Conservation (phyloP, 2,113 vertebrate species). For the Peucedramus taeniatus region DNA sequence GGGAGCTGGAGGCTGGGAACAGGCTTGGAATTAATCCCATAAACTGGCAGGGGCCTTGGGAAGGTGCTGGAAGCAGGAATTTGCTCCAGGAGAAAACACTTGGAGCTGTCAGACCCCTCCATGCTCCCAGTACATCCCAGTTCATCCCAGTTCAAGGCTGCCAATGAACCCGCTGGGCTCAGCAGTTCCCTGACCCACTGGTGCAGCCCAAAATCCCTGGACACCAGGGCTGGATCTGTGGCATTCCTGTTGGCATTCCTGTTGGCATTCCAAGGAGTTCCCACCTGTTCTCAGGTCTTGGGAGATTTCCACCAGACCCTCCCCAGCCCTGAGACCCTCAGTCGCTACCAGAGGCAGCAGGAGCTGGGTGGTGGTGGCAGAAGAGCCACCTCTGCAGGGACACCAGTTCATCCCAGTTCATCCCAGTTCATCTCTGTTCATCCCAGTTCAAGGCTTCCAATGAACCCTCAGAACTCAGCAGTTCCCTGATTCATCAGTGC, state of each 20-base stretch:
- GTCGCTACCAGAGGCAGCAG: background rate
- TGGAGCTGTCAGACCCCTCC: background rate
- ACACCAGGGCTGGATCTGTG: background rate
- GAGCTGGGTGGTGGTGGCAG: background rate
- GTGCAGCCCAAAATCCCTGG: background rate
- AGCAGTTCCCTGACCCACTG: background rate
- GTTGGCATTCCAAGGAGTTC: background rate
- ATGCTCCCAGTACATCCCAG: background rate
- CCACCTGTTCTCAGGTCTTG: background rate
- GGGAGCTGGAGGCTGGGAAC: background rate
- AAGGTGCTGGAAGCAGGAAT: background rate
- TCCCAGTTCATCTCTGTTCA: background rate
- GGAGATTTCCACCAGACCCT: background rate
- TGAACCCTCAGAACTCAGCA: background rate
- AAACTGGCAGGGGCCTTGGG: background rate
- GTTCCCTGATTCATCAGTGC: background rate
- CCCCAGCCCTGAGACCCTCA: background rate
- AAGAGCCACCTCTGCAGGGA: background rate
- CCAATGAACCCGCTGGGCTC: background rate
- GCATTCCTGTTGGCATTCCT: background rate
- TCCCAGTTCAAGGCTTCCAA: background rate
- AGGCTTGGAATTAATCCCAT: background rate
- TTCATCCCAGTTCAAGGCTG: background rate
- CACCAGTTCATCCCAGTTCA: background rate
- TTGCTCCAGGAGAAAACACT: background rate